phyloP scores from a whole-genome alignment of 2,888 invertebrate genomes.

The Eupithecia insigniata region DNA sequence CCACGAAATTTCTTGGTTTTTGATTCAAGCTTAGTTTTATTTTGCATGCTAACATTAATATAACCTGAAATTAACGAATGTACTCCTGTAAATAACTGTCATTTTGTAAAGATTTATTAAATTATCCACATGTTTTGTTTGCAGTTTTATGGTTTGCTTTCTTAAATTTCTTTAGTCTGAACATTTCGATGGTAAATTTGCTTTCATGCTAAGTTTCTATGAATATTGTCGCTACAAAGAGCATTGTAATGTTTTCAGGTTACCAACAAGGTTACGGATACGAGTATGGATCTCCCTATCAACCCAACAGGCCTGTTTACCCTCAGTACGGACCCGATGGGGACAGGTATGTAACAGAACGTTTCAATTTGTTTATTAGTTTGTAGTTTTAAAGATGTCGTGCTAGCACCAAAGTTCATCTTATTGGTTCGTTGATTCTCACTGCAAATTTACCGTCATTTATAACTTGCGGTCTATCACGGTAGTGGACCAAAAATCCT shows the following conservation, averaged over 20 bases:
- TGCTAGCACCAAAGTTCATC: neutral
- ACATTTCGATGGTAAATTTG: neutral
- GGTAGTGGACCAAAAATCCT: too few species aligned
- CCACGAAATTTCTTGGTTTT: neutral
- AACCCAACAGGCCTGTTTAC: constrained; percentile 90
- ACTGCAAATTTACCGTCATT: neutral
- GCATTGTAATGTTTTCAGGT: constrained; percentile 70
- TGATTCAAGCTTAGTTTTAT: neutral
- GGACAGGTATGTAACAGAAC: constrained; percentile 83
- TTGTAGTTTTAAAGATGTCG: too few species aligned
- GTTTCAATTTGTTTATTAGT: too few species aligned
- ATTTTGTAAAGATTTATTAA: constrained; percentile 1
- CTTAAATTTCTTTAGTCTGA: neutral
- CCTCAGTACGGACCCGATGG: constrained; percentile 90
- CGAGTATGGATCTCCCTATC: constrained; percentile 87
- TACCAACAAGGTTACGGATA: constrained; percentile 87
- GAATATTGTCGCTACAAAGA: neutral
- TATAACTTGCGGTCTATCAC: too few species aligned
- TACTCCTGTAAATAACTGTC: constrained; percentile 16
- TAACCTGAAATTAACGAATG: neutral
- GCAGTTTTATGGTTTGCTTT: constrained; percentile 32
- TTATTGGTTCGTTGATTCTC: neutral
- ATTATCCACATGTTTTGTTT: constrained; percentile 13
- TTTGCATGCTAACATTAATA: constrained; percentile 9
- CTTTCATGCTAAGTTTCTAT: constrained; percentile 11